Evolutionary conservation across 2,888 invertebrate species (phyloP).

Genomic region (Tetragnatha montana): DNA sequence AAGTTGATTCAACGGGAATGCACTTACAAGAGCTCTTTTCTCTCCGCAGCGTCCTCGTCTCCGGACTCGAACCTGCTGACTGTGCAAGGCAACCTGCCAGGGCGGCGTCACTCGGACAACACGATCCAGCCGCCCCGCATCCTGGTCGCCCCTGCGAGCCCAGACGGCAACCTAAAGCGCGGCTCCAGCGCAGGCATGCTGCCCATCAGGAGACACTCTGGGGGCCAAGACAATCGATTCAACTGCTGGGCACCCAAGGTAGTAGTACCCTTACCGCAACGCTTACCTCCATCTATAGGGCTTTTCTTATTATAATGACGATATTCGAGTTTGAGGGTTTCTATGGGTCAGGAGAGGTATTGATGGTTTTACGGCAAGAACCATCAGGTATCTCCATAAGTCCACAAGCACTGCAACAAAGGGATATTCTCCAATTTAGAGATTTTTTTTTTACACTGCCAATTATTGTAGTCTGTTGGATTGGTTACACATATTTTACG

Average conservation of each 20-base stretch:
- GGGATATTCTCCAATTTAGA: no score
- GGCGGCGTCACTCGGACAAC: conserved; percentile 92
- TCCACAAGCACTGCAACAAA: no score
- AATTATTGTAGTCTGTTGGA: no score
- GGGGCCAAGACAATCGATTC: conserved; percentile 83
- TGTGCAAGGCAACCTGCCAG: conserved; percentile 88
- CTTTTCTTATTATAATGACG: no score
- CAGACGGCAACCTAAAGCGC: conserved; percentile 74
- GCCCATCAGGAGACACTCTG: conserved; percentile 91
- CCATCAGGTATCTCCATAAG: no score
- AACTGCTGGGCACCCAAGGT: conserved; percentile 65
- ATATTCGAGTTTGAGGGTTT: no score
- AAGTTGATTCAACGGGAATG: no score
- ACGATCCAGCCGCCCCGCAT: conserved; percentile 90
- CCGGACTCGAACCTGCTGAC: conserved; percentile 90
- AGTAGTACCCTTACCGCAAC: conserved; percentile 21
- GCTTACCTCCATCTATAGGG: no score
- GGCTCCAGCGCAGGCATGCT: conserved; percentile 77
- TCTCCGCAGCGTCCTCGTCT: conserved; percentile 61
- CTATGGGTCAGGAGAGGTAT: no score
- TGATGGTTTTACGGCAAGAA: no score
- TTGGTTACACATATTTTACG: no score
- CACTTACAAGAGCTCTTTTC: background rate
- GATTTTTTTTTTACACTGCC: no score
- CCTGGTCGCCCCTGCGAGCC: conserved; percentile 90